Evolutionary conservation across 2,888 invertebrate genomes (phyloP).

Genomic region (Acronicta alni): DNA sequence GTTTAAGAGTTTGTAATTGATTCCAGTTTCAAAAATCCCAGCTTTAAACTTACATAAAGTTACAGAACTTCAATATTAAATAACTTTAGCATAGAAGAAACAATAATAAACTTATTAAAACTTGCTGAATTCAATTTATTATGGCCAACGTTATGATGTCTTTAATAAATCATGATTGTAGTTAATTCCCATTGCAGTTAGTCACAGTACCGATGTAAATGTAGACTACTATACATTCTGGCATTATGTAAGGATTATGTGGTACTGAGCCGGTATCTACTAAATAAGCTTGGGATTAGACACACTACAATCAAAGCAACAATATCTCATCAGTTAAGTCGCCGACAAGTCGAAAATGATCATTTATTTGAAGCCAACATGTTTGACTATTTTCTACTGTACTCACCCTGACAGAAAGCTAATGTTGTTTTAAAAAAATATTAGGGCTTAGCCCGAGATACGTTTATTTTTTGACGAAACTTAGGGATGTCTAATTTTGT

Average conservation of each 20-base stretch:
- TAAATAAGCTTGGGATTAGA: background rate
- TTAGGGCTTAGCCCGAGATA: too few relatives aligned
- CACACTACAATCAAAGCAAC: background rate
- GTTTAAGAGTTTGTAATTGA: background rate
- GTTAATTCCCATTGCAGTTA: conserved; percentile 25
- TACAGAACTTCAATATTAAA: conserved; percentile 6
- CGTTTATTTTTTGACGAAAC: too few relatives aligned
- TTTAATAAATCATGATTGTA: conserved; percentile 1
- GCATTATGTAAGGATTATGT: conserved; percentile 15
- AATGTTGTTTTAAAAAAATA: too few relatives aligned
- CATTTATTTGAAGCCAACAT: too few relatives aligned
- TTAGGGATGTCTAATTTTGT: too few relatives aligned
- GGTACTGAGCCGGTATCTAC: background rate
- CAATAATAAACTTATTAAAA: conserved; percentile 19
- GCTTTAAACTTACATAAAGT: background rate
- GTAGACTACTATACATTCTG: conserved; percentile 4
- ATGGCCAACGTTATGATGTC: conserved; percentile 13
- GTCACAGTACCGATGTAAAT: conserved; percentile 20
- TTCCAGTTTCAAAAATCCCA: background rate
- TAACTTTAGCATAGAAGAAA: conserved; percentile 7
- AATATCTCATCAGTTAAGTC: background rate
- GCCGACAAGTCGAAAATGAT: too few relatives aligned
- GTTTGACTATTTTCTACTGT: too few relatives aligned
- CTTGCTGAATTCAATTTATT: conserved; percentile 30
- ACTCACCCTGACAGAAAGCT: too few relatives aligned